A percentile compares a stretch with the other conserved stretches of the same genome.
These are phyloP conservation scores for Nemurella pictetii DNA, from an alignment of 2,888 invertebrate species.

Conservation along the genomic window DNA sequence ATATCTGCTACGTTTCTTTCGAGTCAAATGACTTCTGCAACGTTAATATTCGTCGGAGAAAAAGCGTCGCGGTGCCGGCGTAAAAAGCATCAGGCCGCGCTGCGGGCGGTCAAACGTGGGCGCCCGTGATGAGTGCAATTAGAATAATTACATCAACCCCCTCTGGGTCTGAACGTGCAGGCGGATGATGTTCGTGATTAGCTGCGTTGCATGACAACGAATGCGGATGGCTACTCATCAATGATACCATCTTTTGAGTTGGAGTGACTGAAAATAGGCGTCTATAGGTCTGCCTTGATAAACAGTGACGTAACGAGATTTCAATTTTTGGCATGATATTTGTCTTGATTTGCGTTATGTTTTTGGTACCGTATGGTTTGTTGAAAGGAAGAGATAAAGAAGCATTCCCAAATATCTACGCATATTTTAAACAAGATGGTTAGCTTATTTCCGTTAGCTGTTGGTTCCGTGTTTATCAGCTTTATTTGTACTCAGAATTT, in stretches of 20 bases:
- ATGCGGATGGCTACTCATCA: not conserved
- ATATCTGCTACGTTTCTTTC: not conserved
- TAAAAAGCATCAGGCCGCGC: not conserved
- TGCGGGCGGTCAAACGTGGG: not conserved
- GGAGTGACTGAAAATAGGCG: not conserved
- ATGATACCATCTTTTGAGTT: not conserved
- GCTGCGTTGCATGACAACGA: not conserved
- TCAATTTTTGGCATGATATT: not conserved
- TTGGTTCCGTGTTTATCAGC: not conserved
- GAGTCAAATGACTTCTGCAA: not conserved
- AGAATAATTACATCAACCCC: not conserved
- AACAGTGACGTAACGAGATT: not conserved
- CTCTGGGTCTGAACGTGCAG: not conserved
- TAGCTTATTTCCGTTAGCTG: not conserved
- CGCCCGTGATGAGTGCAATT: not conserved
- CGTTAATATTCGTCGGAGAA: too few relatives aligned
- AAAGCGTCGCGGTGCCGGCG: not conserved
- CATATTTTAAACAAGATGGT: not conserved
- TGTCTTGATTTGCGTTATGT: not conserved
- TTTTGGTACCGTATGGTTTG: too few relatives aligned
- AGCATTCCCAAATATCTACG: not conserved
- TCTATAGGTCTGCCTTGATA: not conserved
- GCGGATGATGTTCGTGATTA: not conserved
- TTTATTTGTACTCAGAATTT: not conserved
- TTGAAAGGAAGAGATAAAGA: not conserved